Evolutionary conservation across 64 coral and sea anemone genomes (phyloP).

Genomic region (Montipora foliosa): DNA sequence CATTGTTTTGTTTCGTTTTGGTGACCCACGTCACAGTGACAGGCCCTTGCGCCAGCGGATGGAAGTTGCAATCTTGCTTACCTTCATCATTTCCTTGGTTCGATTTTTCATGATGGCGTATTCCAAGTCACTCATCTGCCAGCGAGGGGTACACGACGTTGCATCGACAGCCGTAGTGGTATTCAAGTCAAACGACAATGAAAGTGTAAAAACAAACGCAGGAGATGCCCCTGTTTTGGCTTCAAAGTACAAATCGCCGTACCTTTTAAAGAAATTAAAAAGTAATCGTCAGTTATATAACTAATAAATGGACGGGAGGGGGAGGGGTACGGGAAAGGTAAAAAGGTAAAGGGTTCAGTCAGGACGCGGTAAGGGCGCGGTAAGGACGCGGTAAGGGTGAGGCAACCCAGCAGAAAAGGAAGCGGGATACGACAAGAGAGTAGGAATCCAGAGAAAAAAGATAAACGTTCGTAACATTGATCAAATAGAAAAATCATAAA

Average conservation of each 20-base stretch:
- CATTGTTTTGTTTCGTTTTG: neutral
- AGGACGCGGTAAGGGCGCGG: neutral
- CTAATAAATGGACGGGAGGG: neutral
- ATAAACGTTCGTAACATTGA: neutral
- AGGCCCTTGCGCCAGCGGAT: neutral
- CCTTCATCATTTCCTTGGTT: neutral
- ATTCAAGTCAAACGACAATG: neutral
- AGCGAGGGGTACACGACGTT: neutral
- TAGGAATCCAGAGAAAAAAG: neutral
- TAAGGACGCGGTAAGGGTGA: neutral
- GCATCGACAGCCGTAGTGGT: neutral
- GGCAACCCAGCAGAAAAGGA: neutral
- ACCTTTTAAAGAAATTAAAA: conserved; percentile 1
- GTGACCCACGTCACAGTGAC: conserved; percentile 11
- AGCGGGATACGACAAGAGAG: neutral
- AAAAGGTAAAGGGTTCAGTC: neutral
- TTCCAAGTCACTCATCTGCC: neutral
- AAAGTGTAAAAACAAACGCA: neutral
- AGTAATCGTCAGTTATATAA: neutral
- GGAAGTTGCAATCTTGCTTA: neutral
- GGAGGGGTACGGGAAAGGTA: neutral
- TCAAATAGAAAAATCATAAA: neutral
- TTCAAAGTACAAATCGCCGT: neutral
- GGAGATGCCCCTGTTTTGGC: neutral
- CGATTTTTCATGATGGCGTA: neutral